Evolutionary conservation across 2,888 invertebrate species (phyloP), one percentile per base, ranked within the genome.

Genomic region (Tolmerus cingulatus): DNA sequence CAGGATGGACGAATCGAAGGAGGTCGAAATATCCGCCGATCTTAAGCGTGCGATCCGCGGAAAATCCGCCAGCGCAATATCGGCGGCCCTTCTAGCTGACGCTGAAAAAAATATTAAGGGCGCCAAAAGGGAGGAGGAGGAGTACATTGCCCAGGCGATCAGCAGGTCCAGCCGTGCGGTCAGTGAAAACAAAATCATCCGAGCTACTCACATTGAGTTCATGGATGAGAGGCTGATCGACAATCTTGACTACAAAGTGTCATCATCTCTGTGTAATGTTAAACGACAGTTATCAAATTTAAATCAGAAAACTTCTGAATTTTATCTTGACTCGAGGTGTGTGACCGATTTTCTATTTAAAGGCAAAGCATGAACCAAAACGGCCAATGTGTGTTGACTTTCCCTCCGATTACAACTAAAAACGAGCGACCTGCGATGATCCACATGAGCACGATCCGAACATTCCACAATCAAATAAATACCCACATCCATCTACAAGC

Each of bases 61-160:
- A 82, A 96, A 95, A 93, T 96, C 96, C 2, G 96, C 96, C 7
- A 95, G 94, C 90, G 95, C 95, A 77, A 97, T 97, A 88, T 95
- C 95, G 89, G 94, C 94, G 88, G 94, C 95, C 16, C 92, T 96
- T 74, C 91, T 96, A 74, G 93, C 94, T 57, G 95, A 95, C 89
- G 95, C 94, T 88, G 91, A 92, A 89, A 93, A 92, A 89, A 93
- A 93, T 89, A 92, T 93, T 23, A 91, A 91, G 89, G 86, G 87
- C 82, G 90, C 91, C 87, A 91, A 91, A 77, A 87, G 89, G 87
- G 90, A 92, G 87, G 92, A 92, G 87, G 91, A 92, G 87, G 89
- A 91, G 88, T 91, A 90, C 57, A 91, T 92, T 82, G 88, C 91
- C 9, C 91, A 92, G 84, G 89, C 91, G 23, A 89, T 91, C 12